Conservation (phyloP, 2,113 vertebrate genomes). For the Crotophaga sulcirostris region DNA sequence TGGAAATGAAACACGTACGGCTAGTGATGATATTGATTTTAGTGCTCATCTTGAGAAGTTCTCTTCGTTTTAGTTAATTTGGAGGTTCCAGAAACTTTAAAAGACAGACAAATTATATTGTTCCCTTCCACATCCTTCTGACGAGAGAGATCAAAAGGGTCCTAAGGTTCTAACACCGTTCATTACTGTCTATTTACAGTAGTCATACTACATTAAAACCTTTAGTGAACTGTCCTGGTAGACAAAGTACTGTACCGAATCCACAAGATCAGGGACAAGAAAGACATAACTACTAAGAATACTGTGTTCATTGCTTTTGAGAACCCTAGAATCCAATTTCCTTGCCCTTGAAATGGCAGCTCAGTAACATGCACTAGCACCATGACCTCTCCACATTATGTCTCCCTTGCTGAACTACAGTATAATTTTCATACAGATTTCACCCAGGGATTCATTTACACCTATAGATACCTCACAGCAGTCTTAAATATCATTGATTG, state of each 20-base stretch:
- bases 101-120: background rate
- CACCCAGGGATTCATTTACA: background rate
- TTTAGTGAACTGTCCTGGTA: background rate
- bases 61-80: background rate
- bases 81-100: background rate
- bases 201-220: background rate
- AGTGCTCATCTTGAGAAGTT: background rate
- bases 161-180: background rate
- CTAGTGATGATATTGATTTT: background rate
- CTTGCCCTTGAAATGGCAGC: background rate
- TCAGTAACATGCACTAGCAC: background rate
- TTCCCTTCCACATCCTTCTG: background rate
- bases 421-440: background rate
- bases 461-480: background rate
- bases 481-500: background rate
- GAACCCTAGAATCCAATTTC: background rate
- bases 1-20: background rate
- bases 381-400: accelerated
- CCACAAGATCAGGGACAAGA: background rate
- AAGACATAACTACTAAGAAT: background rate
- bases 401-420: background rate
- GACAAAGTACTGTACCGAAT: background rate
- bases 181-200: background rate
- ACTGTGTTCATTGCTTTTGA: background rate
- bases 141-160: background rate